Evolutionary conservation across 2,797 vertebrate species (phyloP), one percentile per base, ranked within the genome.

Genomic region (Triplophysa yarkandensis): DNA sequence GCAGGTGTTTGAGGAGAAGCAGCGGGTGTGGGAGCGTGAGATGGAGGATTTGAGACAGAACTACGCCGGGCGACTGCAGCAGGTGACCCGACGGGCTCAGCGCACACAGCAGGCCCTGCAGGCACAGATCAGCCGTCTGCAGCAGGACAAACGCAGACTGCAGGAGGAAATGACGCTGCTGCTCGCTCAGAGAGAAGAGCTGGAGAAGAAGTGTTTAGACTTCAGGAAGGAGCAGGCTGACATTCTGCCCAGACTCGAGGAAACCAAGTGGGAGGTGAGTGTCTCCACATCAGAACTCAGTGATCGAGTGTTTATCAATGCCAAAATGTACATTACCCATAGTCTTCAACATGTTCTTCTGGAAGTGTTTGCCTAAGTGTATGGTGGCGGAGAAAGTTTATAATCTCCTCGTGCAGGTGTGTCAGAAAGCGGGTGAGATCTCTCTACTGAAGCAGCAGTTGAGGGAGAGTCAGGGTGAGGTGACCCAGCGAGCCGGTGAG

Each of bases 231-330:
- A 99, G 85, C 98, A 99, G 88, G 95, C 96, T 1, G 98, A 99
- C 86, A 96, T 98, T 84, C 92, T 98, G 85, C 98, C 98, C 28
- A 94, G 95, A 77, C 93, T 99, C 54, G 98, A 99, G 85, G 97
- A 99, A 87, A 99, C 96, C 79, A 97, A 98, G 87, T 99, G 98
- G 96, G 97, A 99, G 96, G 98, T 98, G 90, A 94, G 93, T 74
- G 52, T 52, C 16, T 19, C 1, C 14, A 4, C 25, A 28, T 32
- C 6, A 14, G n/a, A 16, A 39, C 10, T 3, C 13, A 39, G 13
- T 39, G 36, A 9, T 11, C 10, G n/a, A n/a, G n/a, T n/a, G n/a
- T n/a, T n/a, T n/a, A n/a, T n/a, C n/a, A n/a, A n/a, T n/a, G n/a
- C n/a, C n/a, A n/a, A n/a, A n/a, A n/a, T n/a, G n/a, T n/a, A n/a